Conservation (phyloP, 2,797 vertebrate species). For the Trichosurus vulpecula region DNA sequence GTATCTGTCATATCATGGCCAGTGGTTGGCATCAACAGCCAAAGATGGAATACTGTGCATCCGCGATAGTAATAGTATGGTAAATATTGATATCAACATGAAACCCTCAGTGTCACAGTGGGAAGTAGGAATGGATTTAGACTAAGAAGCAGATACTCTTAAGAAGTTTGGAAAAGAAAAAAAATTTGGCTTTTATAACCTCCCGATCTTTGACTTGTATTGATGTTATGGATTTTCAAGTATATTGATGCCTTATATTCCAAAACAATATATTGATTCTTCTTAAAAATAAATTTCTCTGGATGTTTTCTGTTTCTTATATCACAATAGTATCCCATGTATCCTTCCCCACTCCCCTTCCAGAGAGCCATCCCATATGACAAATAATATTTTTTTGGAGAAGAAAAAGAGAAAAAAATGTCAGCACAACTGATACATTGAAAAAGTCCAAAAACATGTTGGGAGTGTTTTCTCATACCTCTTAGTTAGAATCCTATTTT, state of each 20-base stretch:
- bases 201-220: background rate
- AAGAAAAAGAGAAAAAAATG: too few relatives aligned
- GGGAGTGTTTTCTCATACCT: too few relatives aligned
- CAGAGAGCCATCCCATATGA: background rate
- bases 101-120: background rate
- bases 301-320: background rate
- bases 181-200: background rate
- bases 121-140: background rate
- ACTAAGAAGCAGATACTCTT: background rate
- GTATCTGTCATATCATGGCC: conserved; percentile 86
- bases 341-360: background rate
- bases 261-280: background rate
- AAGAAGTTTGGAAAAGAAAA: background rate
- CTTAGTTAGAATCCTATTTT: too few relatives aligned
- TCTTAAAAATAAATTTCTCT: background rate
- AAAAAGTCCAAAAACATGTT: too few relatives aligned
- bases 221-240: background rate
- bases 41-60: conserved; percentile 83
- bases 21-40: conserved; percentile 88
- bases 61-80: conserved; percentile 79
- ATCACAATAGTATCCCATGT: background rate
- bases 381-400: background rate
- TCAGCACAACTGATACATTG: too few relatives aligned
- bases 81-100: conserved; percentile 61
- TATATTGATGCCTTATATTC: background rate